These are phyloP conservation scores for Maccullochella peelii DNA, from an alignment of 2,113 vertebrate species.

Conservation along the genomic window DNA sequence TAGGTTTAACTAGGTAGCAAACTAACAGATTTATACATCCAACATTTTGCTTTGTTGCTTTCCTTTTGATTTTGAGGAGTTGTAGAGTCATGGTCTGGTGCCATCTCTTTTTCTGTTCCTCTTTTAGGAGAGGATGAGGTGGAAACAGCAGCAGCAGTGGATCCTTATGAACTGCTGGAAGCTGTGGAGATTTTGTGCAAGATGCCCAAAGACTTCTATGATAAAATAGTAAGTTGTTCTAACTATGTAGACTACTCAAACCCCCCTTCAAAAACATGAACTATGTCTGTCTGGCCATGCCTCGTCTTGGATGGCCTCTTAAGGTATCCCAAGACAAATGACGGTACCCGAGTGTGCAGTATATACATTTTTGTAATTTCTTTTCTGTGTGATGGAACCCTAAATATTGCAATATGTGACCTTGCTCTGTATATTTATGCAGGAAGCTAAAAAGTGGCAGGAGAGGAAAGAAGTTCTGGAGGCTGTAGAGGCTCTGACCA, in stretches of 20 bases:
- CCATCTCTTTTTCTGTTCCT: background rate
- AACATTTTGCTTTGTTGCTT: background rate
- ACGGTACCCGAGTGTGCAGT: no score
- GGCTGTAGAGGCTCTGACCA: constrained; percentile 90
- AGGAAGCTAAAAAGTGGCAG: constrained; percentile 99
- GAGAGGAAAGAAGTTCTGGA: constrained; percentile 98
- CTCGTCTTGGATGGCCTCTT: background rate
- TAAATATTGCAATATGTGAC: background rate
- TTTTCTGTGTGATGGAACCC: background rate
- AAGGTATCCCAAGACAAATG: background rate
- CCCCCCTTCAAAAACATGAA: background rate
- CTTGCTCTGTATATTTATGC: constrained; percentile 36
- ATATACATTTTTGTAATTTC: background rate
- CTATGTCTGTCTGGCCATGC: background rate
- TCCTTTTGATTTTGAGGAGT: background rate
- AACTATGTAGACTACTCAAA: background rate
- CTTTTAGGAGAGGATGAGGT: constrained; percentile 88
- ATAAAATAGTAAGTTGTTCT: constrained; percentile 92
- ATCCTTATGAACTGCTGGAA: constrained; percentile 96
- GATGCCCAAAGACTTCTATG: constrained; percentile 98
- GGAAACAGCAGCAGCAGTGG: constrained; percentile 86
- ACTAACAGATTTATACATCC: background rate
- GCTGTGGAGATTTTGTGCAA: constrained; percentile 96
- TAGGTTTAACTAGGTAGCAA: constrained; percentile 55
- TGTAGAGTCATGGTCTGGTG: background rate